Evolutionary conservation across 2,797 vertebrate species (phyloP).

Genomic region (Oophaga sylvatica): DNA sequence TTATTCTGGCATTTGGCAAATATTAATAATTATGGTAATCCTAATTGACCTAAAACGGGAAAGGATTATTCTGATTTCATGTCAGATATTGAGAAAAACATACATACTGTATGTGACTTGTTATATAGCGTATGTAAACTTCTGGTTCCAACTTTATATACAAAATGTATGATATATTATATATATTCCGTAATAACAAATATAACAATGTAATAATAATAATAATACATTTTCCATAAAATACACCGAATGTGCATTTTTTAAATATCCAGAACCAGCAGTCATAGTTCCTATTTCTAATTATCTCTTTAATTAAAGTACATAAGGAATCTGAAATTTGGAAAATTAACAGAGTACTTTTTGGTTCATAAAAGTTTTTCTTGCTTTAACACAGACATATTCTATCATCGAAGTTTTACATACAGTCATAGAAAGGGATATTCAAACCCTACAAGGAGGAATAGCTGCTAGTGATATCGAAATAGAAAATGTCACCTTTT

Average conservation of each 20-base stretch:
- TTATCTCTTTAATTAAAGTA: background rate
- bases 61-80: too few relatives aligned
- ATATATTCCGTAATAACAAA: too few relatives aligned
- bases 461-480: background rate
- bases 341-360: background rate
- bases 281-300: background rate
- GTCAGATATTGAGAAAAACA: too few relatives aligned
- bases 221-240: background rate
- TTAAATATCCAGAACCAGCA: background rate
- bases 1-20: too few relatives aligned
- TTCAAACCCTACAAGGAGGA: background rate
- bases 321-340: background rate
- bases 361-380: background rate
- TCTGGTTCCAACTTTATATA: too few relatives aligned
- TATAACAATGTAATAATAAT: too few relatives aligned
- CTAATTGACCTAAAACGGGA: too few relatives aligned
- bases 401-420: background rate
- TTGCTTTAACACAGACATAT: background rate
- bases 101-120: too few relatives aligned
- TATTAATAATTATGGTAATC: too few relatives aligned
- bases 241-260: background rate
- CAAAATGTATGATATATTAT: too few relatives aligned
- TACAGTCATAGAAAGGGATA: background rate
- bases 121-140: too few relatives aligned
- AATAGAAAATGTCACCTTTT: background rate